Evolutionary conservation across 1,140 invertebrate genomes (phyloP).

Genomic region (Drosophila serrata): DNA sequence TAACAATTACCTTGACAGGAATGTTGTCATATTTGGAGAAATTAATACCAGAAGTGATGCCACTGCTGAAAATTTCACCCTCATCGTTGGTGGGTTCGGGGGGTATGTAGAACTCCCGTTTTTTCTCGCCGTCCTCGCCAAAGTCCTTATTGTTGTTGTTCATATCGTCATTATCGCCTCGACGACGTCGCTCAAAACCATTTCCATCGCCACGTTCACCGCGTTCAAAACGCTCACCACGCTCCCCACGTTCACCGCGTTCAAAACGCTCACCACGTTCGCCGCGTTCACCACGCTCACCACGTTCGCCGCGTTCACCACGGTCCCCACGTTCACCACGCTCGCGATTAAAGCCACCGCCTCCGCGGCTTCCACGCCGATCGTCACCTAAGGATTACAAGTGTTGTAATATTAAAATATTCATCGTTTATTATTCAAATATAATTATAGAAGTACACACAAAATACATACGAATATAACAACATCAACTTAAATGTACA

Average conservation of each 20-base stretch:
- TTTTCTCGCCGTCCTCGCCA: constrained; percentile 80
- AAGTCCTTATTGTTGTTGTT: constrained; percentile 62
- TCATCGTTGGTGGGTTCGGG: constrained; percentile 91
- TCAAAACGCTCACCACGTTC: constrained; percentile 12
- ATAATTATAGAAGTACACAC: background rate
- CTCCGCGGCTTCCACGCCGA: constrained; percentile 22
- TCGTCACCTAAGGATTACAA: constrained; percentile 18
- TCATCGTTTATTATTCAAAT: background rate
- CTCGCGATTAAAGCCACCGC: constrained; percentile 44
- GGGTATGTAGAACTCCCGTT: constrained; percentile 92
- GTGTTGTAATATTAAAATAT: background rate
- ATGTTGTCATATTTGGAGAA: constrained; percentile 95
- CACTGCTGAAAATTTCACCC: constrained; percentile 89
- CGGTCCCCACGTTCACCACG: constrained; percentile 36
- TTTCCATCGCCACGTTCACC: constrained; percentile 17
- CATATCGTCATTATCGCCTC: constrained; percentile 54
- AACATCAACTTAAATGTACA: background rate
- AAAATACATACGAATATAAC: background rate
- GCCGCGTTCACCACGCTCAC: constrained; percentile 25
- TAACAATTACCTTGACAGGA: constrained; percentile 89
- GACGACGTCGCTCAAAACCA: constrained; percentile 42
- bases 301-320: constrained; percentile 25
- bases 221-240: constrained; percentile 25
- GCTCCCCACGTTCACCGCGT: constrained; percentile 18
- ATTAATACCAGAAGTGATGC: constrained; percentile 93